Evolutionary conservation across 2,113 vertebrate species (phyloP).

Genomic region (Coregonus clupeaformis): DNA sequence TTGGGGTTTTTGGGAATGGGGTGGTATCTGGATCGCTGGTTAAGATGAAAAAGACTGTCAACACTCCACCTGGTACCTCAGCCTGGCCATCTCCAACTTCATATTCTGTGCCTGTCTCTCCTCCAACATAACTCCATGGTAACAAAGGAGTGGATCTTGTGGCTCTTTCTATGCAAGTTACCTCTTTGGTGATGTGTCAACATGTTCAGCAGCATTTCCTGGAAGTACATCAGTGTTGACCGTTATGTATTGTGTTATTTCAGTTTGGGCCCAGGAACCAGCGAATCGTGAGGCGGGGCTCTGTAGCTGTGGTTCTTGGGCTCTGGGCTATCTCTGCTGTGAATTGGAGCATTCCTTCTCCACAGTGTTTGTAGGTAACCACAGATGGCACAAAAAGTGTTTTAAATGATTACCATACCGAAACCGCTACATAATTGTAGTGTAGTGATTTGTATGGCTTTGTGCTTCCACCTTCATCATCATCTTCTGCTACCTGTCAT

Average conservation of each 20-base stretch:
- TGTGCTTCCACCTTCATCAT: slow-evolving; percentile 70
- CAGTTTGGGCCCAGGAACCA: slow-evolving; percentile 94
- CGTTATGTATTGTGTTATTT: slow-evolving; percentile 87
- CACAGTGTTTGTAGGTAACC: slow-evolving; percentile 75
- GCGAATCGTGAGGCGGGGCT: slow-evolving; percentile 75
- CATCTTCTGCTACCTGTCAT: slow-evolving; percentile 81
- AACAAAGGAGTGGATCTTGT: slow-evolving; percentile 85
- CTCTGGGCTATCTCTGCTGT: slow-evolving; percentile 81
- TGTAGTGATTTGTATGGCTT: slow-evolving; percentile 78
- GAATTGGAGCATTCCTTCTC: slow-evolving; percentile 80
- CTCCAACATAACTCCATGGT: slow-evolving; percentile 67
- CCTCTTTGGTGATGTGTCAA: slow-evolving; percentile 84
- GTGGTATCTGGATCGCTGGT: slow-evolving; percentile 87
- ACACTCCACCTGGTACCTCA: slow-evolving; percentile 91
- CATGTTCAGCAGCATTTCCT: slow-evolving; percentile 96
- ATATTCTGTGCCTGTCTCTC: slow-evolving; percentile 88
- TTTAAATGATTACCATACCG: slow-evolving; percentile 77
- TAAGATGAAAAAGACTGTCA: slow-evolving; percentile 90
- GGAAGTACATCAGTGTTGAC: slow-evolving; percentile 86
- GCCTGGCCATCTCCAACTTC: slow-evolving; percentile 88
- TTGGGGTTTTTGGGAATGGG: slow-evolving; percentile 85
- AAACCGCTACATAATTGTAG: slow-evolving; percentile 61
- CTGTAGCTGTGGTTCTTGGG: slow-evolving; percentile 57
- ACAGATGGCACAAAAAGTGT: slow-evolving; percentile 79
- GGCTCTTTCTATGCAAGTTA: slow-evolving; percentile 86